Conservation (phyloP, 1,140 invertebrate genomes). For the Hypsibius dujardini region DNA sequence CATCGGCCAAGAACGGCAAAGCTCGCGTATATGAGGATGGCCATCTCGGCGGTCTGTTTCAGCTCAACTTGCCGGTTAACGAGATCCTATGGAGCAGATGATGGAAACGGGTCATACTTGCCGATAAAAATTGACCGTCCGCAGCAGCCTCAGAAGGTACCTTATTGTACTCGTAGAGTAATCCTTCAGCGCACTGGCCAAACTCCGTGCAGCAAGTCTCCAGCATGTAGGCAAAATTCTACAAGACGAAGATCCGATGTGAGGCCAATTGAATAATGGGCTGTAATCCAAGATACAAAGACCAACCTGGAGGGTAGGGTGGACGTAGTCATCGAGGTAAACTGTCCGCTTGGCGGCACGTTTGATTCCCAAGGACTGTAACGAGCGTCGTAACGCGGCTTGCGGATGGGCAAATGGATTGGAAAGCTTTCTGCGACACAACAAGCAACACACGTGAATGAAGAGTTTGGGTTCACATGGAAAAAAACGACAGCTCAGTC, state of each 20-base stretch:
- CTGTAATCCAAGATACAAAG: too few relatives aligned
- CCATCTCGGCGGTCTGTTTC: not conserved
- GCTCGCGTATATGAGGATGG: not conserved
- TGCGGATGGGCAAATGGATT: too few relatives aligned
- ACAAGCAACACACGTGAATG: too few relatives aligned
- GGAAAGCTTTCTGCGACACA: too few relatives aligned
- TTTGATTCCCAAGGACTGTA: too few relatives aligned
- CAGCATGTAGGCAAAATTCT: not conserved
- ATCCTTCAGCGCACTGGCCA: not conserved
- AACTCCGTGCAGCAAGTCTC: not conserved
- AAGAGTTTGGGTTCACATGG: too few relatives aligned
- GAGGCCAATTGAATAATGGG: too few relatives aligned
- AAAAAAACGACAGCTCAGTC: too few relatives aligned
- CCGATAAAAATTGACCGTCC: too few relatives aligned
- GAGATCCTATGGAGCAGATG: not conserved
- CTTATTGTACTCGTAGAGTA: not conserved
- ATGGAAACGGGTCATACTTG: too few relatives aligned
- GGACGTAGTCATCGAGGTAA: not conserved
- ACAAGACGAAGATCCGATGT: not conserved
- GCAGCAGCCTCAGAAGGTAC: too few relatives aligned
- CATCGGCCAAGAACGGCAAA: not conserved
- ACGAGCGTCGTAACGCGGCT: too few relatives aligned
- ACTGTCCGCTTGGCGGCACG: slow-evolving; percentile 10
- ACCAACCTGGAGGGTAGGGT: slow-evolving; percentile 5
- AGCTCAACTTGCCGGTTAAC: not conserved